Evolutionary conservation across 1,140 invertebrate species (phyloP).

Genomic region (Bombus fervidus): DNA sequence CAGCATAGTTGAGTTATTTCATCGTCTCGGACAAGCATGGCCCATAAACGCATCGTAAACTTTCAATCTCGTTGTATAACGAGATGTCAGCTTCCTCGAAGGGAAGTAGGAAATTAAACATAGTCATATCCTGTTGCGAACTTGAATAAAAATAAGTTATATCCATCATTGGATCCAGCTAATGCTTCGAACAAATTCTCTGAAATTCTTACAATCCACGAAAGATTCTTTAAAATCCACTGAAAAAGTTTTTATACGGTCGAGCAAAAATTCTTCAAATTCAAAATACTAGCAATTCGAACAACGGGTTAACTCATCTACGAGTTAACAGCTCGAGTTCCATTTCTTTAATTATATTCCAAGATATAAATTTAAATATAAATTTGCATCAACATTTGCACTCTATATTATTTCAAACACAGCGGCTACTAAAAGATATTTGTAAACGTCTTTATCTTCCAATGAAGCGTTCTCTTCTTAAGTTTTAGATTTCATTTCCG

Average conservation of each 20-base stretch:
- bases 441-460: no score
- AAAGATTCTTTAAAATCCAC: background rate
- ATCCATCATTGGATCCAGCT: background rate
- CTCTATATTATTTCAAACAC: no score
- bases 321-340: no score
- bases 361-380: background rate
- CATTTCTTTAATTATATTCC: background rate
- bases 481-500: accelerated
- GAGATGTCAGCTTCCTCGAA: background rate
- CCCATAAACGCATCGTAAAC: constrained; percentile 10
- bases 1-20: background rate
- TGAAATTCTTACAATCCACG: background rate
- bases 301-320: no score
- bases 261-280: no score
- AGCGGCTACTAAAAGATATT: no score
- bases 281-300: no score
- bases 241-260: accelerated
- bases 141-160: constrained; percentile 12
- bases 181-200: background rate
- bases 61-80: background rate
- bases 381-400: background rate
- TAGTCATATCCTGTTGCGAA: background rate
- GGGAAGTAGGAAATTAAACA: background rate
- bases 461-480: no score
- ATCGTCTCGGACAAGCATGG: background rate